Conservation (phyloP, 2,888 invertebrate genomes). For the Leptogaster cylindrica region DNA sequence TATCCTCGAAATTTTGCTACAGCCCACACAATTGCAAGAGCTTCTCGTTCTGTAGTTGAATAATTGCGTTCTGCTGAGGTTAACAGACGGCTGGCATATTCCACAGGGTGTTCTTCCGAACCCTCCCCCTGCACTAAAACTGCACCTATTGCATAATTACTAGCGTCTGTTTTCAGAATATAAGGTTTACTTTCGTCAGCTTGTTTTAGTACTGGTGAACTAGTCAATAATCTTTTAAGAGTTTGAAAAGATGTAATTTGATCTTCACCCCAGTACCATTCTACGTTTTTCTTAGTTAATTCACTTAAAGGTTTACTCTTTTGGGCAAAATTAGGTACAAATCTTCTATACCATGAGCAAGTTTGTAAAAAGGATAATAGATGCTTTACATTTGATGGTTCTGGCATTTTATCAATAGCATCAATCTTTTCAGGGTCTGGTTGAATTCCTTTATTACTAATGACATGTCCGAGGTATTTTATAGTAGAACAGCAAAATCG, state of each 20-base stretch:
- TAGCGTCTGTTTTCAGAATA: conserved; percentile 53
- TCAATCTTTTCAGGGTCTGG: conserved; percentile 52
- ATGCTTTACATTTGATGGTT: conserved; percentile 50
- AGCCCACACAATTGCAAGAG: conserved; percentile 51
- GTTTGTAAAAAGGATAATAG: conserved; percentile 51
- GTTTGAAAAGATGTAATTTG: conserved; percentile 29
- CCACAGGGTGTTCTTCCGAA: too few species aligned
- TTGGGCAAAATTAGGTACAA: conserved; percentile 54
- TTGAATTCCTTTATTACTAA: conserved; percentile 31
- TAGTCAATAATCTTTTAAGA: too few species aligned
- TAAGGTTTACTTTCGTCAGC: conserved; percentile 50
- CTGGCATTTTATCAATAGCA: conserved; percentile 49
- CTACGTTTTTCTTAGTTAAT: conserved; percentile 42
- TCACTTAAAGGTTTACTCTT: conserved; percentile 50
- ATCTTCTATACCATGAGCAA: conserved; percentile 52
- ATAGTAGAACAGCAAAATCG: background rate
- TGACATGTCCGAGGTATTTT: background rate
- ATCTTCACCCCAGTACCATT: conserved; percentile 31
- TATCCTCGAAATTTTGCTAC: conserved; percentile 42
- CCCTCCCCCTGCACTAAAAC: too few species aligned
- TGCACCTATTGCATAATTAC: too few species aligned
- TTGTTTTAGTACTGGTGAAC: conserved; percentile 49
- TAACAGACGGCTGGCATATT: conserved; percentile 51
- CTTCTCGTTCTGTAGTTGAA: conserved; percentile 59
- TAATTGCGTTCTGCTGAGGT: conserved; percentile 56